Base-by-base conservation (phyloP, 2,797 vertebrate species). In the Parotocinclus haroldoi region DNA sequence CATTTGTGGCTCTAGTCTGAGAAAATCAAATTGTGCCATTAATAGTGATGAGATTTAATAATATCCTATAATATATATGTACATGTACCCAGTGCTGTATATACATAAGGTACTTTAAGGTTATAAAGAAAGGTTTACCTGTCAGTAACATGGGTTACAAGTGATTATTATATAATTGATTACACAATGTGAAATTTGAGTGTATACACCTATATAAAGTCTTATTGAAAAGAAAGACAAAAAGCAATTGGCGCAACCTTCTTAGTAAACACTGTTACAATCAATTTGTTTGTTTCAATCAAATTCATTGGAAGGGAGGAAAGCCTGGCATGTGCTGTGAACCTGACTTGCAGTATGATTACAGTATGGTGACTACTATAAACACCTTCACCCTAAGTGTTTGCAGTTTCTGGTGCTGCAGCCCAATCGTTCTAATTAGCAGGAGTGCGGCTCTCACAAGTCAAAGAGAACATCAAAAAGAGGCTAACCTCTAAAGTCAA, bases 381-480 rank as follows among this genome's bases (percentile, higher is more conserved):
- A 77, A 76, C 75, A 74, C 73, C 65, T 76, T 70, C 63, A 65
- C 53, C 71, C 75, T 60, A 64, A 80, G 76, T 63, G 38, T 70
- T 49, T 71, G 73, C 72, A 64, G 73, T 66, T 67, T 76, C 74
- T 67, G 64, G 44, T 55, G 68, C 39, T n/a, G 65, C 42, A 60
- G 62, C 52, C 74, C 74, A 70, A 68, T 80, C 78, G 75, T 81
- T 79, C 79, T 86, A 84, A 86, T 86, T 82, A 80, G 27, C 79
- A 59, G 63, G 74, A 66, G 76, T 69, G 69, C 68, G 71, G 75
- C 82, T 82, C 80, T 83, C 74, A 13, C 48, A 76, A 80, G 85
- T 84, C 85, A 87, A 88, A 87, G 81, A 74, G 81, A 82, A 87
- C 83, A 86, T 89, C 85, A 89, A 89, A 82, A 89, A 81, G 84